phyloP scores from a whole-genome alignment of 2,113 vertebrate species.

The Glareola pratincola region DNA sequence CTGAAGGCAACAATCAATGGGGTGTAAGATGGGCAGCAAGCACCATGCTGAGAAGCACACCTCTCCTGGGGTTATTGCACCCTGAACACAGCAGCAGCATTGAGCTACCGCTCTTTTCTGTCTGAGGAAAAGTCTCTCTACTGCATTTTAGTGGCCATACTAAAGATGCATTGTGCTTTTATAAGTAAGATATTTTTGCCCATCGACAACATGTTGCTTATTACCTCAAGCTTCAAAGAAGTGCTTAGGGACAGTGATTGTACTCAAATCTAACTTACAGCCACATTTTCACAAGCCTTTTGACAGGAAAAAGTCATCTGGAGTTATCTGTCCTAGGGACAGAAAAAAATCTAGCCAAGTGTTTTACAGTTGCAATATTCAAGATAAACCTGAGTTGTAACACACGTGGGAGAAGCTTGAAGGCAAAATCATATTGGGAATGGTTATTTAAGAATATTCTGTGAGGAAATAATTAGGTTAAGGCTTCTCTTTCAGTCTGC shows the following conservation, averaged over 20 bases:
- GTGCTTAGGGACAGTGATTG: background rate
- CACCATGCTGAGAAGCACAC: background rate
- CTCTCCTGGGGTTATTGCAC: background rate
- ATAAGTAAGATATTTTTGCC: background rate
- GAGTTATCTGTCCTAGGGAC: background rate
- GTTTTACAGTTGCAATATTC: background rate
- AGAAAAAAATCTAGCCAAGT: background rate
- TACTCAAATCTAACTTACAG: background rate
- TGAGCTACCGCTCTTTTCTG: background rate
- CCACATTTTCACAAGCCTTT: background rate
- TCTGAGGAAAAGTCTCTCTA: background rate
- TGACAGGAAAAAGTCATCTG: background rate
- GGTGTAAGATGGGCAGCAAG: background rate
- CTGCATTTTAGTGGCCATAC: background rate
- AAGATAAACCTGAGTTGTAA: background rate
- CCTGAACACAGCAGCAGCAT: background rate
- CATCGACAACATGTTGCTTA: background rate
- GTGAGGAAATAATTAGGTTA: background rate
- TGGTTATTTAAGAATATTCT: background rate
- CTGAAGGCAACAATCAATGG: background rate
- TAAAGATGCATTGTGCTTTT: background rate
- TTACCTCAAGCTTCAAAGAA: background rate
- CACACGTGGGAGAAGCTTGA: background rate
- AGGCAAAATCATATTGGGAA: background rate
- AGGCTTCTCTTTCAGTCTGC: background rate